These are phyloP conservation scores for Tetrax tetrax DNA, from an alignment of 2,113 vertebrate genomes.

Conservation along the genomic window DNA sequence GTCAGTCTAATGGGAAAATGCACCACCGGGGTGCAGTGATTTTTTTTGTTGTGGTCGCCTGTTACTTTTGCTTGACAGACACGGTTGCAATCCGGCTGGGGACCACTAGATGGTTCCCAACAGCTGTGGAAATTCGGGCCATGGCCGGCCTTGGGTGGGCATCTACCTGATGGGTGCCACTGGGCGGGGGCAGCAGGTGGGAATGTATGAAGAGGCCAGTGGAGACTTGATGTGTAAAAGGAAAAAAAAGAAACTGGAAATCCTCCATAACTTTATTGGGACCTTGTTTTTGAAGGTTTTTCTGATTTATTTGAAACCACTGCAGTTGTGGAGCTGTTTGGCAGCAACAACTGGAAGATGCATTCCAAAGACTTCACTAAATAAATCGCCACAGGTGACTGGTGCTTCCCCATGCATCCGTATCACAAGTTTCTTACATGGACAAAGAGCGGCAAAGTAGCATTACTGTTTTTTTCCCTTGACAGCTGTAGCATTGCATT, in stretches of 20 bases:
- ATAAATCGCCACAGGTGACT: neutral
- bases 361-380: neutral
- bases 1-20: neutral
- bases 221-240: neutral
- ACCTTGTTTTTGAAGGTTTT: neutral
- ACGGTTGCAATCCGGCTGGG: neutral
- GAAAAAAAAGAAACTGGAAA: neutral
- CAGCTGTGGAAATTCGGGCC: neutral
- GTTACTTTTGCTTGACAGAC: neutral
- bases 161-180: neutral
- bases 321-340: neutral
- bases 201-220: accelerated
- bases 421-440: neutral
- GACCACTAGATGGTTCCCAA: neutral
- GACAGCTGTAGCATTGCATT: accelerated
- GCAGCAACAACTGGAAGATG: neutral
- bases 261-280: neutral
- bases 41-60: neutral
- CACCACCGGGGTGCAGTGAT: neutral
- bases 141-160: neutral
- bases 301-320: neutral
- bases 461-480: neutral
- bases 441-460: neutral
- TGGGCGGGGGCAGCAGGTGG: neutral
- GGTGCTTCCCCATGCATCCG: accelerated